Base-by-base conservation (phyloP, 2,113 vertebrate species). In the Actinemys pallida region DNA sequence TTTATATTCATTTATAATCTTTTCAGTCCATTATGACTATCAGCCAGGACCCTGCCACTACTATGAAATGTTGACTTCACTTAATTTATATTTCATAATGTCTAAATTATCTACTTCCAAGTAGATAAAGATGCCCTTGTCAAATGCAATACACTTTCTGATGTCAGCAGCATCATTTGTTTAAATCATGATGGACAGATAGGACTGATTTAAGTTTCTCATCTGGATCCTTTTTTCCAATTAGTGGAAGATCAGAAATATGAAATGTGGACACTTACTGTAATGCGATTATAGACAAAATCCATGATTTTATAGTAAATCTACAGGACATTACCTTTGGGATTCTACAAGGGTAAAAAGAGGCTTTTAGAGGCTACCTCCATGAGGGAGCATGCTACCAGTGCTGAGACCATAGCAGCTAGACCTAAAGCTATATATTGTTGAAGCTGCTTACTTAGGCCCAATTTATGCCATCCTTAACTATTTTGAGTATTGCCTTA, bases 91-190 rank as follows among this genome's bases (percentile, higher is more conserved):
- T 84, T 78, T 80, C 42, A 31, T 65, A 80, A 84, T 20, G 86
- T 79, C 94, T 75, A 57, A 42, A 65, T 65, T 57, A 16, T 80
- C 90, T 91, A 81, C 92, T 89, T 76, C 82, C 91, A 35, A 49
- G 4, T 88, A 85, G 93, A 83, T 90, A 91, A 52, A 81, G 93
- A 81, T 2, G 1, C 89, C 86, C 13, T 2, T 8, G n/a, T 94
- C 95, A 93, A 97, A 96, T 50, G 92, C 91, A 94, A 88, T 81
- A n/a, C 88, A 53, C 92, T 95, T 95, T 95, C 93, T 93, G 79
- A n/a, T 80, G 90, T 97, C 96, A 96, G 94, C 95, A 96, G 95
- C 94, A 95, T 94, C 87, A n/a, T 90, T 97, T 88, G 90, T 84
- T 89, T 85, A 72, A 94, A 88, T 83, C 87, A 69, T 35, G 84